Conservation (phyloP, 2,113 vertebrate genomes). For the Catharus minimus region DNA sequence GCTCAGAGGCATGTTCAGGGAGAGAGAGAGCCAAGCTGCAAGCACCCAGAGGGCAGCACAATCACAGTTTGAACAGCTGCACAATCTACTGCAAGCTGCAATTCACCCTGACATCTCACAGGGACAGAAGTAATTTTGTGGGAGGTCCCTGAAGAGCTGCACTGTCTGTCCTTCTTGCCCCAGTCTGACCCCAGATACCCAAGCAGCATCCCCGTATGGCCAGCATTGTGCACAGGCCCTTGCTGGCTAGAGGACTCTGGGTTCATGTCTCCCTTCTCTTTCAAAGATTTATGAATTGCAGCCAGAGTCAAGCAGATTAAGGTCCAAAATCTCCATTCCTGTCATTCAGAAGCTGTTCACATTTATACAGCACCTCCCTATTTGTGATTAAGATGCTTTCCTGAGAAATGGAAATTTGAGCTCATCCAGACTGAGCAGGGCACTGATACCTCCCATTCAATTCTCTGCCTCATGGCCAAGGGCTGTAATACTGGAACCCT, state of each 20-base stretch:
- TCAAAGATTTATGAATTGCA: background rate
- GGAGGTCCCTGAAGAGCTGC: background rate
- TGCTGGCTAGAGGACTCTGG: background rate
- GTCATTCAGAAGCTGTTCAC: slow-evolving; percentile 36
- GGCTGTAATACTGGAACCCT: background rate
- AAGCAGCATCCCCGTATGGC: background rate
- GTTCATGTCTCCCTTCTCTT: background rate
- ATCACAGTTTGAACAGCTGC: slow-evolving; percentile 52
- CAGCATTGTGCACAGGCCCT: background rate
- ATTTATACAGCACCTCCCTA: background rate
- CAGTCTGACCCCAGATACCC: background rate
- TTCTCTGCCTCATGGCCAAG: background rate
- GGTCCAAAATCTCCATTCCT: slow-evolving; percentile 12
- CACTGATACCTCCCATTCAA: background rate
- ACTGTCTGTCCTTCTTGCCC: background rate
- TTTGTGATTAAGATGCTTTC: slow-evolving; percentile 1
- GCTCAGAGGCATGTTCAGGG: slow-evolving; percentile 31
- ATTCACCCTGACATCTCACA: slow-evolving; percentile 43
- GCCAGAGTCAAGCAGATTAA: background rate
- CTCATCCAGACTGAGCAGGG: background rate
- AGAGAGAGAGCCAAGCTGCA: slow-evolving; percentile 28
- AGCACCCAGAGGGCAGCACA: slow-evolving; percentile 30
- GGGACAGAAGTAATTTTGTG: slow-evolving; percentile 27
- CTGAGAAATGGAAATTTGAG: background rate
- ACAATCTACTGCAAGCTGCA: background rate